Percentiles rank a stretch among this genome's conserved stretches.
Evolutionary conservation across 1,140 invertebrate species (phyloP).

Genomic region (Scaptomyza pallida): DNA sequence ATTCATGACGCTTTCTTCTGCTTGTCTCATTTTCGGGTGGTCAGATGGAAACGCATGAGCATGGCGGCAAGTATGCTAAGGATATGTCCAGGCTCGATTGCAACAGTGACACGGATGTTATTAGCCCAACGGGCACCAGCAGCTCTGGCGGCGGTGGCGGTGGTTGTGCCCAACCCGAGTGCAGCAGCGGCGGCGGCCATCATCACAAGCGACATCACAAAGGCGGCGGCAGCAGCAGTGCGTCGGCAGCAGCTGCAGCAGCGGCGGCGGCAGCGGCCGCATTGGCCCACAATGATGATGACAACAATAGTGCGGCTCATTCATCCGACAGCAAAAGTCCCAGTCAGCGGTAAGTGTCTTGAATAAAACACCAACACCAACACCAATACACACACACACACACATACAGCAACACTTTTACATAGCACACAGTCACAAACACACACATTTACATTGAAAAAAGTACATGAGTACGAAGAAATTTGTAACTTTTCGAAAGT

Average conservation of each 20-base stretch:
- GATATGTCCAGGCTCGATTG: slow-evolving; percentile 71
- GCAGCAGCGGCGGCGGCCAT: slow-evolving; percentile 36
- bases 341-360: slow-evolving; percentile 86
- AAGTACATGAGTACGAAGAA: slow-evolving; percentile 5
- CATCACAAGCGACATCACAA: slow-evolving; percentile 74
- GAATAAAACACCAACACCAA: background rate
- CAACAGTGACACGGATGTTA: slow-evolving; percentile 80
- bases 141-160: slow-evolving; percentile 72
- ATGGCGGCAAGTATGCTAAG: slow-evolving; percentile 72
- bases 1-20: background rate
- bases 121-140: slow-evolving; percentile 78
- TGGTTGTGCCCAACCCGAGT: slow-evolving; percentile 24
- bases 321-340: slow-evolving; percentile 88
- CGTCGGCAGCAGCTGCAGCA: slow-evolving; percentile 24
- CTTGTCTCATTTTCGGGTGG: slow-evolving; percentile 22
- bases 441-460: slow-evolving; percentile 6
- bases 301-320: slow-evolving; percentile 87
- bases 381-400: background rate
- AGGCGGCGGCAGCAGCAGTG: slow-evolving; percentile 34
- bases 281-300: slow-evolving; percentile 86
- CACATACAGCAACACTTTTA: background rate
- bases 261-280: slow-evolving; percentile 46
- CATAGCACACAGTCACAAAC: slow-evolving; percentile 10
- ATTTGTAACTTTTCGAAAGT: slow-evolving; percentile 13
- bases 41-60: slow-evolving; percentile 84